Percentiles rank a stretch among this genome's conserved stretches.
phyloP scores from a whole-genome alignment of 2,113 vertebrate species.

The Oostethus manadensis region DNA sequence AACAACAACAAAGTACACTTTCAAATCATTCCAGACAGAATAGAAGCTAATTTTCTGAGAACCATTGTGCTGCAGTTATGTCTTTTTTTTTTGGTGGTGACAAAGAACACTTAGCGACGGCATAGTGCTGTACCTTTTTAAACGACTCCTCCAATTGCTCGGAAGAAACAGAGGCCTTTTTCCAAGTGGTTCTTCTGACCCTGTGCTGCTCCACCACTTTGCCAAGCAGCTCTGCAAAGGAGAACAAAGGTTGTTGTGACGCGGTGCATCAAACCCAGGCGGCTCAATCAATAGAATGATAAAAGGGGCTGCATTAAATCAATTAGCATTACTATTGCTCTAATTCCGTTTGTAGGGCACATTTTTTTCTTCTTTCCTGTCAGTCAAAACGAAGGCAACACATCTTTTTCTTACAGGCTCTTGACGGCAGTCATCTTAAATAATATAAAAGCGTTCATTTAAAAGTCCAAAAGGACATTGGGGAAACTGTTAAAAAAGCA shows the following conservation, averaged over 20 bases:
- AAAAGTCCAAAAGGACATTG: conserved; percentile 28
- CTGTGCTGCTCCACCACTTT: conserved; percentile 68
- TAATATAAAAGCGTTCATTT: conserved; percentile 43
- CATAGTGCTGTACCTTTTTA: conserved; percentile 76
- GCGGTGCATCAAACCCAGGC: conserved; percentile 45
- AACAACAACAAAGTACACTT: conserved; percentile 8
- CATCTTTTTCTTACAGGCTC: conserved; percentile 21
- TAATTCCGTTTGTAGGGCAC: conserved; percentile 62
- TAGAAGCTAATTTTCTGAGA: conserved; percentile 13
- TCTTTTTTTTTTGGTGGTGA: conserved; percentile 56
- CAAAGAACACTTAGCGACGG: conserved; percentile 56
- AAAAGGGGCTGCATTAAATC: conserved; percentile 66
- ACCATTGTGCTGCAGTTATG: conserved; percentile 31
- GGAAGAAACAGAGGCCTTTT: conserved; percentile 71
- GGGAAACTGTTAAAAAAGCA: conserved; percentile 43
- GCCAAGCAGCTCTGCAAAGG: conserved; percentile 72
- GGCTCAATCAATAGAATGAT: conserved; percentile 61
- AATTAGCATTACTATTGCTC: conserved; percentile 73
- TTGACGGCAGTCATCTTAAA: conserved; percentile 10
- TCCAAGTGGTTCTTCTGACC: conserved; percentile 75
- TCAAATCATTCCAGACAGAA: conserved; percentile 19
- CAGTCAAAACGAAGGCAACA: conserved; percentile 35
- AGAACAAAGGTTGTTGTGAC: conserved; percentile 76
- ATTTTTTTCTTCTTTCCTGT: conserved; percentile 33
- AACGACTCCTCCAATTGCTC: conserved; percentile 73